These are phyloP conservation scores for Buathra laborator DNA, from an alignment of 2,888 invertebrate genomes.

Conservation along the genomic window DNA sequence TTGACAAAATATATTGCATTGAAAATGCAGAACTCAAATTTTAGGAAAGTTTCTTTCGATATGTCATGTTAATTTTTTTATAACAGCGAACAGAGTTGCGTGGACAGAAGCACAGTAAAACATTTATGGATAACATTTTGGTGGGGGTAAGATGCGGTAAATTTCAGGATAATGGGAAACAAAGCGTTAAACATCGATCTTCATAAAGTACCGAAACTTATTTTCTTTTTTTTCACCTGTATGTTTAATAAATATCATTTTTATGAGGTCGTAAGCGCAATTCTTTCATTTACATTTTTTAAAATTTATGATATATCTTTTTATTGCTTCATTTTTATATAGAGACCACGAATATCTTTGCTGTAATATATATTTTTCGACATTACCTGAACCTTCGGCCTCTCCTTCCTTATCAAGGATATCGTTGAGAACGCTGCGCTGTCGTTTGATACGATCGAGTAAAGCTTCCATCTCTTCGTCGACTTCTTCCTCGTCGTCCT, in stretches of 20 bases:
- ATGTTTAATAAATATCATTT: not conserved
- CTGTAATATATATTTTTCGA: not conserved
- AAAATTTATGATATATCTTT: not conserved
- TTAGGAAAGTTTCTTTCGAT: not conserved
- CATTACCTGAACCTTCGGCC: conserved; percentile 74
- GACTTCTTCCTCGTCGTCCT: conserved; percentile 86
- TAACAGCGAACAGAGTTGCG: conserved; percentile 8
- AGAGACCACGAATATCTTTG: not conserved
- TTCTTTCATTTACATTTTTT: not conserved
- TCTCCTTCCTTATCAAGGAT: conserved; percentile 88
- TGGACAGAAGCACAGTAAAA: conserved; percentile 40
- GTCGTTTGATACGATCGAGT: conserved; percentile 89
- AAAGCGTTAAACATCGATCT: conserved; percentile 37
- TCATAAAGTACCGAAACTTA: not conserved
- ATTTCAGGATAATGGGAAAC: not conserved
- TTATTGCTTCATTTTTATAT: not conserved
- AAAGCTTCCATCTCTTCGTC: conserved; percentile 89
- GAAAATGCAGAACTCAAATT: not conserved
- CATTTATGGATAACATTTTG: not conserved
- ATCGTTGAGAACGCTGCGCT: conserved; percentile 90
- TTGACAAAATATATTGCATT: no score
- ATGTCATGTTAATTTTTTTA: conserved; percentile 4
- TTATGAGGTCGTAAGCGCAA: not conserved
- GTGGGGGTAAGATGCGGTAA: not conserved
- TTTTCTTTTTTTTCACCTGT: not conserved